Conservation (phyloP, 2,797 vertebrate genomes). For the Helostoma temminkii region DNA sequence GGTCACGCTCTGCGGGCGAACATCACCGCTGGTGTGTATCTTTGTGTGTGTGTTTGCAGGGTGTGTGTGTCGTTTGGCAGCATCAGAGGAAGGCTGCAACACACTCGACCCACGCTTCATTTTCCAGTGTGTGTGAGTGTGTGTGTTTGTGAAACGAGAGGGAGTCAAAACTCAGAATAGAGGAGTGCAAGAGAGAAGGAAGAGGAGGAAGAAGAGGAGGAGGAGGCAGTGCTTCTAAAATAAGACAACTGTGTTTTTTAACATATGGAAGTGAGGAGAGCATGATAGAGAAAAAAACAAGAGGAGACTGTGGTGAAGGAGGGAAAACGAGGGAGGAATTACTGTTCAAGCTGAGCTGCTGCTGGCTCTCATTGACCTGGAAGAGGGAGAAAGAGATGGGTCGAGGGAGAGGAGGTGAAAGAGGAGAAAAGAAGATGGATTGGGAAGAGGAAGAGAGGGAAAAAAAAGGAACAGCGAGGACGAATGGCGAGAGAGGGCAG, state of each 20-base stretch:
- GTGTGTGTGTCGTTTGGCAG: conserved; percentile 69
- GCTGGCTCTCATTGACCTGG: conserved; percentile 71
- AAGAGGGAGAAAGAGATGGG: conserved; percentile 43
- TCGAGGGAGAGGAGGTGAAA: conserved; percentile 9
- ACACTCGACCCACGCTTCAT: conserved; percentile 81
- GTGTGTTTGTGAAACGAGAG: conserved; percentile 33
- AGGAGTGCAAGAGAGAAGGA: conserved; percentile 56
- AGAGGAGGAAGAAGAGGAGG: conserved; percentile 49
- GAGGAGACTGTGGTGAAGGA: conserved; percentile 13
- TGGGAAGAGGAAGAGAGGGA: conserved; percentile 11
- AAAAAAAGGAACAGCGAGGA: conserved; percentile 15
- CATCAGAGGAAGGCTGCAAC: conserved; percentile 72
- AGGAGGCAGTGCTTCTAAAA: conserved; percentile 66
- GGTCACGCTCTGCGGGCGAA: conserved; percentile 17
- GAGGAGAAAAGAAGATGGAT: conserved; percentile 28
- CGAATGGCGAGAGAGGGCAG: conserved; percentile 24
- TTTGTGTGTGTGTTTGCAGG: conserved; percentile 48
- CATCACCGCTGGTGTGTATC: conserved; percentile 26
- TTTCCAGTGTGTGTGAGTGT: conserved; percentile 50
- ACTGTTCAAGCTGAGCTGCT: conserved; percentile 53
- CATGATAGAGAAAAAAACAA: conserved; percentile 46
- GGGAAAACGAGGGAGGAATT: conserved; percentile 41
- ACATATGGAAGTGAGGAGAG: conserved; percentile 65
- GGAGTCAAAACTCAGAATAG: conserved; percentile 71
- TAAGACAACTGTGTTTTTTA: conserved; percentile 60